Percentiles rank a stretch among this genome's conserved stretches.
These are phyloP conservation scores for Nothocercus nigrocapillus DNA, from an alignment of 2,113 vertebrate genomes.

Conservation along the genomic window DNA sequence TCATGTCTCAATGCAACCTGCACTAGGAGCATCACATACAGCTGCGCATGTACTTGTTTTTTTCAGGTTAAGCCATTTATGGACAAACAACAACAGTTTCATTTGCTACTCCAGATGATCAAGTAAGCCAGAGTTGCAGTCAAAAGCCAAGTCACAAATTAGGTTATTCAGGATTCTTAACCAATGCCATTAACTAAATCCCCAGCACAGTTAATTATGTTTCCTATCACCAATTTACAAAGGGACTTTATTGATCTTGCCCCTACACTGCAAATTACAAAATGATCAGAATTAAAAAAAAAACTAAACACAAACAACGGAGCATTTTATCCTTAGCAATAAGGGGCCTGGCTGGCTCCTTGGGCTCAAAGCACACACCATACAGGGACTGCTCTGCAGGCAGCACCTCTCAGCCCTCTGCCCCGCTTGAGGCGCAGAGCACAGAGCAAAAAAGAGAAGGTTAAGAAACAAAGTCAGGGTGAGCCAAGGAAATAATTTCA, in stretches of 20 bases:
- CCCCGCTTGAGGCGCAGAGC: too few species aligned
- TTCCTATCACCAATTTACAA: slow-evolving; percentile 53
- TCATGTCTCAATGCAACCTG: rapidly evolving
- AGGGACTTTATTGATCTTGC: slow-evolving; percentile 38
- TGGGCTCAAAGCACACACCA: neutral
- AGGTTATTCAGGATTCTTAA: slow-evolving; percentile 55
- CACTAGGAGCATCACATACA: neutral
- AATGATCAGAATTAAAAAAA: slow-evolving; percentile 5
- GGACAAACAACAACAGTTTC: neutral
- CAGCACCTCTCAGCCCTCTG: rapidly evolving
- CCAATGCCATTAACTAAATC: slow-evolving; percentile 47
- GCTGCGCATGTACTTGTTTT: neutral
- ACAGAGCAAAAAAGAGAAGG: neutral
- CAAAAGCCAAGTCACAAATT: slow-evolving; percentile 10
- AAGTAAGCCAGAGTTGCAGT: neutral
- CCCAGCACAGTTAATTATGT: slow-evolving; percentile 62
- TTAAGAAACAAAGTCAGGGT: neutral
- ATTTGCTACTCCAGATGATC: neutral
- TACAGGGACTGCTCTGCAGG: neutral
- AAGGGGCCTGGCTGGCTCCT: neutral
- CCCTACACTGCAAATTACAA: neutral
- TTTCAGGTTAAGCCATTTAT: neutral
- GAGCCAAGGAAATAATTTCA: neutral
- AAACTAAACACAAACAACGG: neutral
- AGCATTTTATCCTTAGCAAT: neutral